Conservation (phyloP, 2,113 vertebrate genomes). For the Heterocephalus glaber region DNA sequence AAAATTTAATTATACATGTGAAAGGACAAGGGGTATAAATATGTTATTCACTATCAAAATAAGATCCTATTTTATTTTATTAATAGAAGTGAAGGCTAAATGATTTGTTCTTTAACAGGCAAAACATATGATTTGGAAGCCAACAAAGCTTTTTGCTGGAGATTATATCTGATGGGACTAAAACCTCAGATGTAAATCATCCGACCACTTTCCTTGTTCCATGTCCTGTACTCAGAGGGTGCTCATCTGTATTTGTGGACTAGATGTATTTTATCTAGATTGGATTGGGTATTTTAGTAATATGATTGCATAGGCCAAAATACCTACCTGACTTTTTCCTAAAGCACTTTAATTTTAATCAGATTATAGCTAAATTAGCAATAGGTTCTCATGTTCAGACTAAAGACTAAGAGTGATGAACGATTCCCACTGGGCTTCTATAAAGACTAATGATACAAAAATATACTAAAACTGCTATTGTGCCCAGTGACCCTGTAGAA, state of each 20-base stretch:
- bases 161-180: background rate
- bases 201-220: background rate
- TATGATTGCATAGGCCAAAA: background rate
- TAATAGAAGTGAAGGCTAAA: background rate
- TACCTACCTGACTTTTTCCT: background rate
- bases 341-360: background rate
- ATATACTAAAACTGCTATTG: background rate
- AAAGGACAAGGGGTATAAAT: background rate
- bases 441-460: conserved; percentile 17
- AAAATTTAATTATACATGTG: conserved; percentile 1
- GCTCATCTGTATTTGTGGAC: background rate
- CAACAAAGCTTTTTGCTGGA: background rate
- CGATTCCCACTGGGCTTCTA: background rate
- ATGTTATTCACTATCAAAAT: background rate
- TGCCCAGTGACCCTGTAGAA: background rate
- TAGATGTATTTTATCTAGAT: conserved; percentile 6
- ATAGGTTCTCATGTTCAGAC: background rate
- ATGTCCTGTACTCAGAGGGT: background rate
- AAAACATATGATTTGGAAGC: conserved; percentile 45
- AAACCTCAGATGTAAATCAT: background rate
- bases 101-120: conserved; percentile 6
- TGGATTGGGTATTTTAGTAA: background rate
- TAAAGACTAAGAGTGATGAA: background rate
- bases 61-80: background rate
- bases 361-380: background rate